A percentile compares a stretch with the other conserved stretches of the same genome.
Conservation (phyloP, 2,113 vertebrate genomes). For the Paramisgurnus dabryanus region DNA sequence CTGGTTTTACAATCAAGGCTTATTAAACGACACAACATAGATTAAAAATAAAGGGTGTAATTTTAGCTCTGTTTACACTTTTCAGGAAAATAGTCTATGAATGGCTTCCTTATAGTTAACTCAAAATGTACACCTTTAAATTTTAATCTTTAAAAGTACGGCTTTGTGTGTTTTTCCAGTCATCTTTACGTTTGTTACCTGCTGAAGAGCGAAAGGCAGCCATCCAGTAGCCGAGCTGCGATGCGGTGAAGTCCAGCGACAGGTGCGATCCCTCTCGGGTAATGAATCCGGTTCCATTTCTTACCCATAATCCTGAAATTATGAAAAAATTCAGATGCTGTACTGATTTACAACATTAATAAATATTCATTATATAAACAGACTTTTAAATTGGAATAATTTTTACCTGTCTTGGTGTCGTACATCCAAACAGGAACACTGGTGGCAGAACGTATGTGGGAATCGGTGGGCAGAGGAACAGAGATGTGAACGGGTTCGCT, state of each 20-base stretch:
- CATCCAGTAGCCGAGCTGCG: slow-evolving; percentile 89
- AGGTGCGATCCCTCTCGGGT: slow-evolving; percentile 83
- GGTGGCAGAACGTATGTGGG: slow-evolving; percentile 75
- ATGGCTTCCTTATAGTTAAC: neutral
- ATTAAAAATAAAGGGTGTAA: too few relatives aligned
- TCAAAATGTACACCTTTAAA: too few relatives aligned
- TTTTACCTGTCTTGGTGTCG: slow-evolving; percentile 81
- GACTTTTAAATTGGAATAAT: too few relatives aligned
- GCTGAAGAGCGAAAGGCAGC: slow-evolving; percentile 86
- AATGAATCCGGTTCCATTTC: slow-evolving; percentile 87
- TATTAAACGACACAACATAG: too few relatives aligned
- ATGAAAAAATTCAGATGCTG: too few relatives aligned
- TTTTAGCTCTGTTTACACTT: neutral
- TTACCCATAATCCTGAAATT: slow-evolving; percentile 83
- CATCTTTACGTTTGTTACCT: slow-evolving; percentile 60
- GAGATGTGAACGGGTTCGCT: slow-evolving; percentile 83
- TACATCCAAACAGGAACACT: slow-evolving; percentile 89
- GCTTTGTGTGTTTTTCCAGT: too few relatives aligned
- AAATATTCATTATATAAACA: too few relatives aligned
- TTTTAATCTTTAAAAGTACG: too few relatives aligned
- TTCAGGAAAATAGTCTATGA: neutral
- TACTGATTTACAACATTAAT: too few relatives aligned
- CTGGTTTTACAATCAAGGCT: too few relatives aligned
- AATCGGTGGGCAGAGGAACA: slow-evolving; percentile 81
- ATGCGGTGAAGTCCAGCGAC: slow-evolving; percentile 83